These are phyloP conservation scores for Istiophorus platypterus DNA, from an alignment of 2,113 vertebrate genomes.

Conservation along the genomic window DNA sequence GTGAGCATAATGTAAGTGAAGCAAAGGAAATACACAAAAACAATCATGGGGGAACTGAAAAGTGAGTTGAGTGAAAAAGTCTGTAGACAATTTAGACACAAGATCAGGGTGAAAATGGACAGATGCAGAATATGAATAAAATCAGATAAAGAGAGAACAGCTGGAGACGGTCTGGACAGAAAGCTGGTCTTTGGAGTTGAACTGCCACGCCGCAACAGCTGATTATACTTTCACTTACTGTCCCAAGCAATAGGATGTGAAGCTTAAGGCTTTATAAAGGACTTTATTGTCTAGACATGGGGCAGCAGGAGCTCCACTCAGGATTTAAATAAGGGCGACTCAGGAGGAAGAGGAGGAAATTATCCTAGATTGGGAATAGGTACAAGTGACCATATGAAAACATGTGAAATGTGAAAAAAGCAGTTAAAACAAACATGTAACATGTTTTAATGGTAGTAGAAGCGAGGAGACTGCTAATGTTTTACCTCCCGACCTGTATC, in stretches of 20 bases:
- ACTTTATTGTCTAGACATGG: conserved; percentile 76
- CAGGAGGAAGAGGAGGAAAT: conserved; percentile 70
- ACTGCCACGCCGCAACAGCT: conserved; percentile 52
- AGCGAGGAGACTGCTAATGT: conserved; percentile 13
- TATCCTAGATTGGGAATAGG: conserved; percentile 52
- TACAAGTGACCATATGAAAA: conserved; percentile 57
- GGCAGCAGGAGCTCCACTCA: conserved; percentile 48
- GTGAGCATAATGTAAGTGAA: not conserved
- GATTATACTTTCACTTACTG: conserved; percentile 68
- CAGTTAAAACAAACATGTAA: conserved; percentile 56
- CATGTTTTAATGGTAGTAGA: conserved; percentile 2
- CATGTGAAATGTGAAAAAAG: conserved; percentile 50
- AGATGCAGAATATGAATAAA: conserved; percentile 11
- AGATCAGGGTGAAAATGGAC: conserved; percentile 7
- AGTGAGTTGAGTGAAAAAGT: not conserved
- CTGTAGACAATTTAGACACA: not conserved
- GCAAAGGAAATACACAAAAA: not conserved
- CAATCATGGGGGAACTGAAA: not conserved
- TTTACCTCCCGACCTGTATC: conserved; percentile 15
- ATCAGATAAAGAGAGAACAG: conserved; percentile 44
- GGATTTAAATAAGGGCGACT: conserved; percentile 48
- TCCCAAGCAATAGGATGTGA: conserved; percentile 59
- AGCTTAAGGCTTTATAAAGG: conserved; percentile 66
- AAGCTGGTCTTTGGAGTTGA: conserved; percentile 23
- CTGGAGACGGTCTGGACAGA: conserved; percentile 41